Evolutionary conservation across 2,888 invertebrate genomes (phyloP).

Genomic region (Kuschelorhynchus macadamiae): DNA sequence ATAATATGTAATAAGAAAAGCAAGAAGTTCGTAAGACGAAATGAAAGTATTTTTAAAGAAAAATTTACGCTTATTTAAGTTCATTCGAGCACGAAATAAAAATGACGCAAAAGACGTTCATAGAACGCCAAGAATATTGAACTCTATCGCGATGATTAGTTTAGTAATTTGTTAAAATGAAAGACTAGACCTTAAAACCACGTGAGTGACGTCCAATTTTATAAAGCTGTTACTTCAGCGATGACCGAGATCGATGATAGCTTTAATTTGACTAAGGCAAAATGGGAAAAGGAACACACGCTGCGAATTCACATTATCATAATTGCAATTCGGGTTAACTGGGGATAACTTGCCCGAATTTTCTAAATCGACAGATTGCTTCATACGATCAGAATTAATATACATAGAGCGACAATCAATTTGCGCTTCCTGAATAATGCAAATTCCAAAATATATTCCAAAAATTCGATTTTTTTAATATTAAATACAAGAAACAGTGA

Average conservation of each 20-base stretch:
- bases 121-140: too few relatives aligned
- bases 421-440: too few relatives aligned
- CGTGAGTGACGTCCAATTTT: constrained; percentile 53
- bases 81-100: too few relatives aligned
- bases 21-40: too few relatives aligned
- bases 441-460: too few relatives aligned
- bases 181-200: constrained; percentile 33
- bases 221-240: constrained; percentile 45
- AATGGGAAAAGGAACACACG: constrained; percentile 56
- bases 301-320: constrained; percentile 60
- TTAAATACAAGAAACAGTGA: too few relatives aligned
- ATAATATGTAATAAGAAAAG: too few relatives aligned
- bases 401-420: not conserved
- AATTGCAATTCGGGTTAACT: constrained; percentile 59
- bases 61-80: too few relatives aligned
- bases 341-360: constrained; percentile 47
- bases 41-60: too few relatives aligned
- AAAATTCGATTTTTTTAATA: too few relatives aligned
- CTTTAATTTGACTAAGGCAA: constrained; percentile 57
- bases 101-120: too few relatives aligned
- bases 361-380: constrained; percentile 28
- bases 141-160: constrained; percentile 34
- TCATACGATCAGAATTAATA: constrained; percentile 5
- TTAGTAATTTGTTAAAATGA: constrained; percentile 39
- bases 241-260: constrained; percentile 50